Base-by-base conservation (phyloP, 2,797 vertebrate species). In the Acrossocheilus fasciatus region DNA sequence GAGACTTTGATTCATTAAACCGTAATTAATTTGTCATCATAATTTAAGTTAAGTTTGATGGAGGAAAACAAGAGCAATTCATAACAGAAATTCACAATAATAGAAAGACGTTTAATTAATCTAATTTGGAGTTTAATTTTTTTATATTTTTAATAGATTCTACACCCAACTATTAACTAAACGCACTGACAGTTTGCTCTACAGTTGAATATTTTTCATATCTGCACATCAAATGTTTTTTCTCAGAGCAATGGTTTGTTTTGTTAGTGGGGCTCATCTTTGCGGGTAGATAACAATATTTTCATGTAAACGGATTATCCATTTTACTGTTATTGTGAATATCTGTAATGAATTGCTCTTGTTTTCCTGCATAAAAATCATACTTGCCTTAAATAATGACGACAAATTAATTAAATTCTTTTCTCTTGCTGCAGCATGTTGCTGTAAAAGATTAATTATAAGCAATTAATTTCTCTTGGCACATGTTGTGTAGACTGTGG, bases 361-460 rank as follows among this genome's bases (percentile, higher is more conserved):
- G 30, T 15, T 30, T 52, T 54, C 23, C 15, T 14, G 43, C 45
- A 50, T 17, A 8, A 57, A 45, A 59, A 11, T 23, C 11, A 62
- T 34, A 41, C 50, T 74, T 83, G 8, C 0, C 4, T 76, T 12
- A 39, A 75, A 50, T 50, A 26, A 52, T 82, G 9, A 66, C 26
- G 17, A 36, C 30, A n/a, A n/a, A 84, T 50, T 52, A 47, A 54
- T 64, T 62, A 47, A 81, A 52, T 81, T 39, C 0, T 17, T 41
- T 43, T 54, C 50, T 54, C 70, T 69, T 82, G 72, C 84, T 86
- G 73, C 73, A 83, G 70, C 47, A 39, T 70, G 64, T 76, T 66
- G n/a, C 78, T 64, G 43, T 68, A 81, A 54, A 69, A 82, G 47
- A 69, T 82, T 23, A 52, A 70, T 69, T 54, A 66, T 54, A 62